Evolutionary conservation across 1,140 invertebrate species (phyloP).

Genomic region (Drosophila sechellia): DNA sequence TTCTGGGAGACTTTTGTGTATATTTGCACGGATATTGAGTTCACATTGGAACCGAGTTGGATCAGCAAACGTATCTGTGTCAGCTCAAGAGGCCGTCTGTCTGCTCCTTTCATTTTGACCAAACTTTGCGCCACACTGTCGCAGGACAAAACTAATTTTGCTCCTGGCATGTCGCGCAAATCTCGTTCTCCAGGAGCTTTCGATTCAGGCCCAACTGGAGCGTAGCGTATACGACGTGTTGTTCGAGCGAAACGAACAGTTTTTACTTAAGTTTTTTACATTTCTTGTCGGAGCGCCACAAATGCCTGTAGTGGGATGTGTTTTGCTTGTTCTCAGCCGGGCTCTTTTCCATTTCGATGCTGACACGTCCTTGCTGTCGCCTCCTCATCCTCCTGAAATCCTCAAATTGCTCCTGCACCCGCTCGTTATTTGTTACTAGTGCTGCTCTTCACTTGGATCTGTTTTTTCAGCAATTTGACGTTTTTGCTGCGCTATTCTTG

Average conservation of each 20-base stretch:
- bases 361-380: conserved; percentile 54
- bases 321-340: conserved; percentile 46
- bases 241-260: conserved; percentile 52
- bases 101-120: conserved; percentile 38
- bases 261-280: conserved; percentile 28
- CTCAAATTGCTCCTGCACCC: conserved; percentile 1
- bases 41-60: conserved; percentile 48
- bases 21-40: conserved; percentile 42
- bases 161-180: conserved; percentile 45
- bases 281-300: conserved; percentile 45
- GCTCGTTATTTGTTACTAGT: conserved; percentile 17
- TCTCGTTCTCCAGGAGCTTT: conserved; percentile 35
- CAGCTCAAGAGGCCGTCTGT: conserved; percentile 22
- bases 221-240: conserved; percentile 64
- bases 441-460: conserved; percentile 7
- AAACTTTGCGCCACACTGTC: conserved; percentile 40
- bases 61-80: conserved; percentile 19
- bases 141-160: conserved; percentile 63
- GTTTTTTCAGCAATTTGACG: conserved; percentile 36
- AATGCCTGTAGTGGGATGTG: conserved; percentile 59
- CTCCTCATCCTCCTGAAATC: conserved; percentile 1
- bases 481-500: conserved; percentile 41
- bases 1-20: conserved; percentile 49
- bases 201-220: conserved; percentile 33
- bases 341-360: conserved; percentile 63